Percentiles rank a stretch among this genome's conserved stretches.
Conservation (phyloP, 2,888 invertebrate genomes). For the Agriopis aurantiaria region DNA sequence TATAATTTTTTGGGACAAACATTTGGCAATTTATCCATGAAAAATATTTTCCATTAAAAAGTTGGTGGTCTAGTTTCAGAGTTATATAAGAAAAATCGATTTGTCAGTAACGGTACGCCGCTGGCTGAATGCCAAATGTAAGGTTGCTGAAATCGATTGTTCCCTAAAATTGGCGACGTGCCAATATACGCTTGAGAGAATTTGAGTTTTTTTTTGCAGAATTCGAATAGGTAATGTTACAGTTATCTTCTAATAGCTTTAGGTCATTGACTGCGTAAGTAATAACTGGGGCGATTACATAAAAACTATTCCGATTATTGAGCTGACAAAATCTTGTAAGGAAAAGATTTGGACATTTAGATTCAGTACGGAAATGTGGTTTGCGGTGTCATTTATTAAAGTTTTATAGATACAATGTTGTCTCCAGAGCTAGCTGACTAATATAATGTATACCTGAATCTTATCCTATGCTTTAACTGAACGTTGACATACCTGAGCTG, state of each 20-base stretch:
- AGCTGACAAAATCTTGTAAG: background rate
- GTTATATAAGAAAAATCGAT: slow-evolving; percentile 55
- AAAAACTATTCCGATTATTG: background rate
- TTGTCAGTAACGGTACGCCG: slow-evolving; percentile 43
- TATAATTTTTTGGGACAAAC: no score
- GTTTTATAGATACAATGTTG: background rate
- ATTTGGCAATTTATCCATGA: no score
- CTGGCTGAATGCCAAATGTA: slow-evolving; percentile 61
- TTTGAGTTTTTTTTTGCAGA: slow-evolving; percentile 21
- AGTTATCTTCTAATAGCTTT: slow-evolving; percentile 35
- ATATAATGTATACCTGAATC: no score
- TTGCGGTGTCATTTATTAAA: background rate
- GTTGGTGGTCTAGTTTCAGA: slow-evolving; percentile 40
- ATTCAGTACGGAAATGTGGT: background rate
- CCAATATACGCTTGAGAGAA: slow-evolving; percentile 49
- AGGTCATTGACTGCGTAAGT: slow-evolving; percentile 32
- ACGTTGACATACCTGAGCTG: slow-evolving; percentile 89
- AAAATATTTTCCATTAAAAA: slow-evolving; percentile 25
- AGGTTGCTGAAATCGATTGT: slow-evolving; percentile 55
- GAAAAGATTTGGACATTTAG: background rate
- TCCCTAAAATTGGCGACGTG: slow-evolving; percentile 52
- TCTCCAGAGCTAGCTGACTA: no score
- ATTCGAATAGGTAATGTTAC: slow-evolving; percentile 33
- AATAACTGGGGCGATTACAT: slow-evolving; percentile 1
- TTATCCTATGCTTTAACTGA: background rate